phyloP scores from a whole-genome alignment of 2,888 invertebrate genomes.

The Trypoxylon attenuatum region DNA sequence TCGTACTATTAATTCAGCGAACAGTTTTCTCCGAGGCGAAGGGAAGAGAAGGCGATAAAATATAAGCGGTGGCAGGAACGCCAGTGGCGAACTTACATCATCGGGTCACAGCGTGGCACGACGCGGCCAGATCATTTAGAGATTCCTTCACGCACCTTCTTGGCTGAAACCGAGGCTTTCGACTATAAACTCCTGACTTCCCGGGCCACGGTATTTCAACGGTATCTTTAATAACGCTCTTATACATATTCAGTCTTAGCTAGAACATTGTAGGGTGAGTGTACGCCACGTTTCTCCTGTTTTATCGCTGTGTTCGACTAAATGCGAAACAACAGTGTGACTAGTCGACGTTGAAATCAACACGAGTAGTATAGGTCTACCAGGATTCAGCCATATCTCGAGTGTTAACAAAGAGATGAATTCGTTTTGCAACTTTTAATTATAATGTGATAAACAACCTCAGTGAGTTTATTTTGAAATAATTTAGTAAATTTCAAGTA shows the following conservation, averaged over 20 bases:
- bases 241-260: neutral
- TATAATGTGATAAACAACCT: no score
- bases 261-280: neutral
- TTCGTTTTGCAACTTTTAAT: no score
- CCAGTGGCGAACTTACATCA: slow-evolving; percentile 2
- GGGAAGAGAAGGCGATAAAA: neutral
- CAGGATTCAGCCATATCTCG: no score
- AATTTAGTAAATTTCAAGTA: no score
- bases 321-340: no score
- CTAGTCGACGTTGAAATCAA: no score
- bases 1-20: neutral
- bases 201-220: slow-evolving; percentile 5
- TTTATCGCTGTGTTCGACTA: slow-evolving; percentile 1
- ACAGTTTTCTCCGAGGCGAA: neutral
- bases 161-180: neutral
- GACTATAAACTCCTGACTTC: slow-evolving; percentile 22
- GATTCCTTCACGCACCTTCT: slow-evolving; percentile 23
- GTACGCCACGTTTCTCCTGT: slow-evolving; percentile 8
- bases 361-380: no score
- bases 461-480: no score
- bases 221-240: slow-evolving; percentile 40
- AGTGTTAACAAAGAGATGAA: no score
- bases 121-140: no score
- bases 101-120: slow-evolving; percentile 1
- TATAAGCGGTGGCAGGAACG: slow-evolving; percentile 2